Conservation (phyloP, 2,797 vertebrate species). For the Schizopygopsis pylzovi region DNA sequence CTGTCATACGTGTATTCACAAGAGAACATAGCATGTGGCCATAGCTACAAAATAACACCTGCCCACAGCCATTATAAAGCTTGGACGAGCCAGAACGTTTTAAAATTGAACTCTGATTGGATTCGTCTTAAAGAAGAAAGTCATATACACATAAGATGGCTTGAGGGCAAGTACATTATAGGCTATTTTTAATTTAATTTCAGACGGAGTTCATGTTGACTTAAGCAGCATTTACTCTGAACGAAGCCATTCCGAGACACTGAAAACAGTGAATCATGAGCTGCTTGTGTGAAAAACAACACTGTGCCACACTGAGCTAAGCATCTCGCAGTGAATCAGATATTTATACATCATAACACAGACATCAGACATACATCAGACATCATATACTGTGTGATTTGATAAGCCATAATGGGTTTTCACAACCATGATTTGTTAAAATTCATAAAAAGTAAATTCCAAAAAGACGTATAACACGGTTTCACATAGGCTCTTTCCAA, state of each 20-base stretch:
- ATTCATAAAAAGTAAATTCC: not conserved
- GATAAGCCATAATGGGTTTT: not conserved
- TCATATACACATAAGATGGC: too few species aligned
- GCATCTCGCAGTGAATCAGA: not conserved
- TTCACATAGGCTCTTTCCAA: not conserved
- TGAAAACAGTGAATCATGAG: not conserved
- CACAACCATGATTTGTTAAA: not conserved
- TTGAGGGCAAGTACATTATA: too few species aligned
- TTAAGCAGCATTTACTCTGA: not conserved
- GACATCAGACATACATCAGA: not conserved
- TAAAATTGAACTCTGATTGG: too few species aligned
- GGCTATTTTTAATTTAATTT: too few species aligned
- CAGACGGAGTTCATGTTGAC: too few species aligned
- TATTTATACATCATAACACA: not conserved
- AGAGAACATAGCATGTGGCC: too few species aligned
- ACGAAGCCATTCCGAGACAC: not conserved
- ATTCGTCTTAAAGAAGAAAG: too few species aligned
- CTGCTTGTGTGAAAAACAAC: not conserved
- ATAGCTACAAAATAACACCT: too few species aligned
- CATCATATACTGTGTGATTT: not conserved
- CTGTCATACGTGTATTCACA: too few species aligned
- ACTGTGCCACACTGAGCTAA: not conserved
- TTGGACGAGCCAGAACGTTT: too few species aligned
- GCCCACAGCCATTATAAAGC: too few species aligned
- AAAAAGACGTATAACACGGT: not conserved